Evolutionary conservation across 92 coral and sea anemone genomes (phyloP).

Genomic region (Palythoa heliodiscus): DNA sequence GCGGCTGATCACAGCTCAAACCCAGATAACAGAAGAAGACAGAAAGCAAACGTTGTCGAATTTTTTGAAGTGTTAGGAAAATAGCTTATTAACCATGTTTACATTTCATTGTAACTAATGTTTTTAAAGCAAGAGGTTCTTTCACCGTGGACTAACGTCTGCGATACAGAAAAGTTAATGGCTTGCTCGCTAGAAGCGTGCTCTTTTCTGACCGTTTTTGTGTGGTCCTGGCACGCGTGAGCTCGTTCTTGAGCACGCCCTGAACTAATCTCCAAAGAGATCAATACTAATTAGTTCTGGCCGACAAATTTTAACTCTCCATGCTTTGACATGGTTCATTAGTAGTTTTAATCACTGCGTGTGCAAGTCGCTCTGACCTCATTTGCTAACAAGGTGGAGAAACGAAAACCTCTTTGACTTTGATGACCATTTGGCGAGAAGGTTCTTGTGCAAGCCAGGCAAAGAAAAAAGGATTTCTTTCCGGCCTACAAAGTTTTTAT

Average conservation of each 20-base stretch:
- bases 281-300: conserved; percentile 22
- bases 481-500: neutral
- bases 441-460: neutral
- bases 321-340: conserved; percentile 40
- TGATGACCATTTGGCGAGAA: conserved; percentile 7
- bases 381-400: conserved; percentile 47
- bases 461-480: neutral
- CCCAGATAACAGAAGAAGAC: conserved; percentile 20
- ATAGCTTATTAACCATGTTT: conserved; percentile 35
- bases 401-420: neutral
- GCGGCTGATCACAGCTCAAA: conserved; percentile 5
- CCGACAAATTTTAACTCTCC: conserved; percentile 12
- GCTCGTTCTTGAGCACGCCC: neutral
- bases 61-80: conserved; percentile 23
- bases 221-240: conserved; percentile 41
- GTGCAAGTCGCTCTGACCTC: conserved; percentile 7
- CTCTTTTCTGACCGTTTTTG: neutral
- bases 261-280: conserved; percentile 12
- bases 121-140: conserved; percentile 27
- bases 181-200: neutral
- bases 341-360: conserved; percentile 15
- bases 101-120: conserved; percentile 22
- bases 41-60: conserved; percentile 22
- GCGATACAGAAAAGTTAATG: neutral
- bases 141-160: neutral